Evolutionary conservation across 2,113 vertebrate genomes (phyloP).

Genomic region (Gambusia affinis): DNA sequence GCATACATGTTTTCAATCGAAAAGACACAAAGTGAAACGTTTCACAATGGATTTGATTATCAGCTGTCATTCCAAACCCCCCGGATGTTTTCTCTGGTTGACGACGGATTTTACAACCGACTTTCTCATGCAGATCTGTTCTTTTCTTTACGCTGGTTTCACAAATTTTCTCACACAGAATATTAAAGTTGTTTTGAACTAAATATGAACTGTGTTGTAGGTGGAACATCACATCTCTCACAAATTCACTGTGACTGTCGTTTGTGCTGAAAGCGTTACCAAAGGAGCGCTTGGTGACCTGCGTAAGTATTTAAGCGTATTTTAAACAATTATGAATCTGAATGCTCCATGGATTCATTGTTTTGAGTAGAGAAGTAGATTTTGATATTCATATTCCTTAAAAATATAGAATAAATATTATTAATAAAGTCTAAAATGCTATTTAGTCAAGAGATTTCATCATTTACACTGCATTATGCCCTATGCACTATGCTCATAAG

Average conservation of each 20-base stretch:
- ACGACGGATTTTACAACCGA: neutral
- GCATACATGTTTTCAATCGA: no score
- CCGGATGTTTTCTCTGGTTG: no score
- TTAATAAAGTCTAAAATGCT: neutral
- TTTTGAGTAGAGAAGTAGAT: neutral
- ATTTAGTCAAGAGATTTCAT: neutral
- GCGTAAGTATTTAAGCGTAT: conserved; percentile 81
- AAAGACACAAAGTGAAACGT: neutral
- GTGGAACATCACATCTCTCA: conserved; percentile 97
- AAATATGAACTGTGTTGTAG: conserved; percentile 69
- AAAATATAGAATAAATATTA: neutral
- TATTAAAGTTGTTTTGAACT: neutral
- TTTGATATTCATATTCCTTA: neutral
- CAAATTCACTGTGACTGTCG: conserved; percentile 88
- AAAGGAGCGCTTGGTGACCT: conserved; percentile 95
- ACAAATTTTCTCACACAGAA: neutral
- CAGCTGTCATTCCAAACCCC: neutral
- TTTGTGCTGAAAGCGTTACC: conserved; percentile 90
- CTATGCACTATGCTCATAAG: neutral
- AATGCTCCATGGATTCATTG: neutral
- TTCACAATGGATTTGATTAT: neutral
- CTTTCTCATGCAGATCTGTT: neutral
- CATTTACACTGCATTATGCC: neutral
- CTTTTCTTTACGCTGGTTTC: neutral
- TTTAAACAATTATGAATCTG: neutral